Percentiles rank a stretch among this genome's conserved stretches.
phyloP scores from a whole-genome alignment of 1,140 invertebrate species.

The Pristionchus pacificus region DNA sequence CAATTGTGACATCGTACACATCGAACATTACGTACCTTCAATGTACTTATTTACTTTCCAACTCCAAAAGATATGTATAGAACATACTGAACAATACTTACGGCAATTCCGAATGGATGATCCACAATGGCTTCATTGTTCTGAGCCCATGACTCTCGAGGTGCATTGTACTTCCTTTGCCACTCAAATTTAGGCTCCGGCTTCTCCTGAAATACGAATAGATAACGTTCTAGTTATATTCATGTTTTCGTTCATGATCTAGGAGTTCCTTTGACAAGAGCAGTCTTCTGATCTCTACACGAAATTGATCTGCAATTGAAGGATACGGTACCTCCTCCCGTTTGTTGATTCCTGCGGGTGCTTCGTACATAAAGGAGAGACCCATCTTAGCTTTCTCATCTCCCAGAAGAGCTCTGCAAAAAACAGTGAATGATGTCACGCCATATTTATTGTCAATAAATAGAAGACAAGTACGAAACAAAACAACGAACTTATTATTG shows the following conservation, averaged over 20 bases:
- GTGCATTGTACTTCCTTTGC: slow-evolving; percentile 97
- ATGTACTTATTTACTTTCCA: slow-evolving; percentile 12
- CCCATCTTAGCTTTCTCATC: slow-evolving; percentile 99
- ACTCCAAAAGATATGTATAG: no score
- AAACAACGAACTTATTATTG: slow-evolving; percentile 88
- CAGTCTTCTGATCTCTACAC: not conserved
- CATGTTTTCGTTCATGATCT: no score
- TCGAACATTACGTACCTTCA: slow-evolving; percentile 81
- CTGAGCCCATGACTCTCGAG: slow-evolving; percentile 71
- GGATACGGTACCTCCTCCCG: slow-evolving; percentile 69
- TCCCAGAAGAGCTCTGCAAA: slow-evolving; percentile 79
- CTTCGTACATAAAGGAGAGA: slow-evolving; percentile 98
- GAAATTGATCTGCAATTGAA: not conserved
- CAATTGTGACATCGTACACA: slow-evolving; percentile 99
- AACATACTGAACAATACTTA: slow-evolving; percentile 4
- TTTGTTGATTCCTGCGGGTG: slow-evolving; percentile 77
- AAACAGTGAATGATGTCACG: not conserved
- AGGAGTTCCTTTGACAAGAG: no score
- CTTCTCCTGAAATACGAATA: slow-evolving; percentile 25
- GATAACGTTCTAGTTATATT: no score
- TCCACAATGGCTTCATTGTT: slow-evolving; percentile 69
- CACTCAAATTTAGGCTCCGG: slow-evolving; percentile 98
- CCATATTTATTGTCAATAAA: not conserved
- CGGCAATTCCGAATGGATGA: slow-evolving; percentile 95
- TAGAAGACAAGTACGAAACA: no score